Evolutionary conservation across 2,888 invertebrate species (phyloP), one percentile per base, ranked within the genome.

Genomic region (Synergus laeviventris): DNA sequence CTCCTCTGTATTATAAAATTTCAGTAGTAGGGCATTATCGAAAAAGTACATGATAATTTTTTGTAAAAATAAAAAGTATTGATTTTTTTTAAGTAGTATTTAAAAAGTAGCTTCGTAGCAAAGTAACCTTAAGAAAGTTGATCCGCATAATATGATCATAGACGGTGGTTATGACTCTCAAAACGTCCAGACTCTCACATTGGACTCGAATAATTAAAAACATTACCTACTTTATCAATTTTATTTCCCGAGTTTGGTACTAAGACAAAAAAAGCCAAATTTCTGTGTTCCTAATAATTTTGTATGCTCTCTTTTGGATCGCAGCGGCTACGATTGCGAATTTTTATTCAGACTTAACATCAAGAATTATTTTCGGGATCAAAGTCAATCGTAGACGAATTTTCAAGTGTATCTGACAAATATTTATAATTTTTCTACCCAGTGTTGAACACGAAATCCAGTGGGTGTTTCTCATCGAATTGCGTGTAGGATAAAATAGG

Each of bases 331-430:
- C 12, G 31, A 42, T 21, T 64, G 64, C 21, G 21, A 39, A 21
- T 42, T 64, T 64, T 64, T 39, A 64, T 64, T 42, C n/a, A 42
- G 39, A n/a, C 18, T 64, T 64, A 39, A 24, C 70, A 70, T 84
- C 85, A 84, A 85, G 81, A 82, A 84, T 86, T 81, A 84, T 85
- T 86, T 86, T 78, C 83, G 86, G 88, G 84, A 84, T 82, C 84
- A 83, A 82, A 78, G 73, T 78, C 77, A 74, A 79, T 62, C n/a
- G 66, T 78, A 77, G 75, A 59, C 74, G 73, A 80, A 75, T 60
- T 31, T 64, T 64, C 73, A 18, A 60, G 66, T 76, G 75, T 66
- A 80, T 83, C 82, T 84, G 82, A 83, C 82, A 83, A 81, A 83
- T 82, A 78, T 80, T 81, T 82, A 81, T 83, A 79, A 83, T 82